These are phyloP conservation scores for Siniperca undulata DNA, from an alignment of 2,797 vertebrate species.

Conservation along the genomic window DNA sequence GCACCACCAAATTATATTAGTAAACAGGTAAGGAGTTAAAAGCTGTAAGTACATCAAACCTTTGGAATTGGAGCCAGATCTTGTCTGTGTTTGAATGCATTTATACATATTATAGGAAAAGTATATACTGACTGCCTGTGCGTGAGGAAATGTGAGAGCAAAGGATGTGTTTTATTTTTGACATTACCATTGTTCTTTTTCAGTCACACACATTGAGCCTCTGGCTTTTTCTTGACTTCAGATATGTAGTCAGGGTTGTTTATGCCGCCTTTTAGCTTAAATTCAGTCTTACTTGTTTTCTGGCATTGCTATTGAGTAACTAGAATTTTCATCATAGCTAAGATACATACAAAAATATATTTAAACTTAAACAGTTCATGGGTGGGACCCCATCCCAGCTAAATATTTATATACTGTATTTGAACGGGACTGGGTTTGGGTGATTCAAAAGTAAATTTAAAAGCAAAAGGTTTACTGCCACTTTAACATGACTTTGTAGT, in stretches of 20 bases:
- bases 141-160: background rate
- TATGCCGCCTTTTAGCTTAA: background rate
- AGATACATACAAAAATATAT: background rate
- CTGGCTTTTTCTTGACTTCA: slow-evolving; percentile 6
- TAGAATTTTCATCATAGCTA: background rate
- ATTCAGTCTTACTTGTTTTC: slow-evolving; percentile 14
- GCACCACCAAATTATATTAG: background rate
- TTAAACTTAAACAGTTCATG: background rate
- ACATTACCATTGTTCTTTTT: background rate
- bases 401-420: background rate
- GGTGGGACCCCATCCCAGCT: background rate
- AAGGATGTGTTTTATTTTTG: background rate
- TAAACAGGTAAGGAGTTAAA: background rate
- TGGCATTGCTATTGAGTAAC: background rate
- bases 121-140: background rate
- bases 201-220: background rate
- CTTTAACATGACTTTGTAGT: background rate
- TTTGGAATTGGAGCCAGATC: background rate
- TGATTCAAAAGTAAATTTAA: background rate
- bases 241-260: slow-evolving; percentile 8
- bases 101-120: background rate
- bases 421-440: background rate
- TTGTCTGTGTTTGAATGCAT: background rate
- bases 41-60: background rate
- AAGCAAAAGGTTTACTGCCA: background rate